These are phyloP conservation scores for Torymus texanus DNA, from an alignment of 2,888 invertebrate species.

Conservation along the genomic window DNA sequence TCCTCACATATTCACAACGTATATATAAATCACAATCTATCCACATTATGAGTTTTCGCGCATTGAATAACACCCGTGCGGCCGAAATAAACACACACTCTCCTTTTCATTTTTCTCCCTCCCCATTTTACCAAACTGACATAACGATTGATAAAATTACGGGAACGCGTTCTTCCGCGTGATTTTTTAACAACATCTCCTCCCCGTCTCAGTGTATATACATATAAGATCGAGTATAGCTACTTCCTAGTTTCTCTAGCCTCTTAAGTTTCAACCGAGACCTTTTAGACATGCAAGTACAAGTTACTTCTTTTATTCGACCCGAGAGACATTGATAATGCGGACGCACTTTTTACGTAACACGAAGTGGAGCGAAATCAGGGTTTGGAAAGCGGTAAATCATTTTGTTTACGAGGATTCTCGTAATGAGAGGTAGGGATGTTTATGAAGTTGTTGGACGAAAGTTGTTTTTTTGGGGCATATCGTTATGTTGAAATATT, in stretches of 20 bases:
- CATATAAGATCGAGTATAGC: not conserved
- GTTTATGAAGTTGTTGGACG: no score
- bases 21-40: no score
- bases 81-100: not conserved
- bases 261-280: constrained; percentile 12
- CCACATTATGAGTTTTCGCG: no score
- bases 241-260: constrained; percentile 49
- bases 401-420: not conserved
- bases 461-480: no score
- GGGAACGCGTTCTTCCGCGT: constrained; percentile 14
- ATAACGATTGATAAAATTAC: not conserved
- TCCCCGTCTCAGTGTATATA: not conserved
- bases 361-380: no score
- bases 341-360: constrained; percentile 5
- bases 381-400: not conserved
- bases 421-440: no score
- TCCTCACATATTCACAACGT: no score
- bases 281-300: not conserved
- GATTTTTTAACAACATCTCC: constrained; percentile 36
- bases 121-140: not conserved
- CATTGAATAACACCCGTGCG: not conserved
- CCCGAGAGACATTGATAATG: not conserved
- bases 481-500: no score
- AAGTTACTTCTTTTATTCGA: no score
- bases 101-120: not conserved